Evolutionary conservation across 2,888 invertebrate species (phyloP), one percentile per base, ranked within the genome.

Genomic region (Hydrotaea cyrtoneurina): DNA sequence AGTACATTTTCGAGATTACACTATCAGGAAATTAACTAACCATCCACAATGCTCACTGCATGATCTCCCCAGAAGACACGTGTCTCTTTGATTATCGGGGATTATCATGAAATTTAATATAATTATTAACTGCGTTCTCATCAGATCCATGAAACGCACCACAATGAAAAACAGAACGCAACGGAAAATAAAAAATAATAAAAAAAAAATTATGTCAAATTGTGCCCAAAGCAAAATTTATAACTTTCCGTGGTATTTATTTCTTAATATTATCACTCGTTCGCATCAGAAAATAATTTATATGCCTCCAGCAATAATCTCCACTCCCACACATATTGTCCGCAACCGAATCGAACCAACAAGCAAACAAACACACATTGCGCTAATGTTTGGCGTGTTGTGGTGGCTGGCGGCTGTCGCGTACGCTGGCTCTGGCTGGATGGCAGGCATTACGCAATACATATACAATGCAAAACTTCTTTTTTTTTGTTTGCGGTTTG

Each of bases 281-380:
- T 69, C 69, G 46, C 39, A 69, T 69, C 69, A 39, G 21, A 23
- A 69, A 80, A 82, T 77, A 85, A 82, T 82, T 79, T 57, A 85
- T 85, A 19, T 69, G 77, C 77, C 77, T 57, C 31, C 76, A 62
- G 57, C 46, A 71, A 57, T 46, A 73, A 77, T 62, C 85, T 79
- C 82, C 82, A 85, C 85, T 85, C 85, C 85, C 74, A 85, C 85
- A 85, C 82, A 85, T n/a, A n/a, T 21, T 64, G 69, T 69, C 31
- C 31, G 69, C 69, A 43, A 23, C 46, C 39, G 36, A 0, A 0
- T 19, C 21, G 69, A 21, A 17, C 66, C 19, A 39, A 23, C 23
- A 46, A n/a, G 39, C 17, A 69, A 39, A n/a, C n/a, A n/a, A n/a
- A n/a, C n/a, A n/a, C n/a, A n/a, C n/a, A n/a, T n/a, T n/a, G n/a